These are phyloP conservation scores for Drosophila lacicola DNA, from an alignment of 2,888 invertebrate species.

Conservation along the genomic window DNA sequence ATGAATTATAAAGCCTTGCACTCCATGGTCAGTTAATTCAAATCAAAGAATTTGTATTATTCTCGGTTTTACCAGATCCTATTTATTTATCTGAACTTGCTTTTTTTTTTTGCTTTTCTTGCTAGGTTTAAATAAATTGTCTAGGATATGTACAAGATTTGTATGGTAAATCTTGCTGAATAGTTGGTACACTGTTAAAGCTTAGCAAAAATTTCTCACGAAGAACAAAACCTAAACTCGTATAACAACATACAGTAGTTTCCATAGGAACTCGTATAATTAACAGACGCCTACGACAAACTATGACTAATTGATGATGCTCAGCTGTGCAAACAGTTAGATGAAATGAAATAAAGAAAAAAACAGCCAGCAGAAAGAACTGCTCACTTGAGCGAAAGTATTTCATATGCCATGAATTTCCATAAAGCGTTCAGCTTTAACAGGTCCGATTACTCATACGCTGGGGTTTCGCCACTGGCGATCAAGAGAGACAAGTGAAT, in stretches of 20 bases:
- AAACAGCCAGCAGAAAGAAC: conserved; percentile 13
- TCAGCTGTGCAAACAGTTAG: conserved; percentile 23
- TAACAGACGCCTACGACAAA: conserved; percentile 42
- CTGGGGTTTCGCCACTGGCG: conserved; percentile 15
- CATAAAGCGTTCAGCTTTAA: conserved; percentile 53
- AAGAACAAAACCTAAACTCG: neutral
- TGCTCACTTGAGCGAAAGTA: conserved; percentile 64
- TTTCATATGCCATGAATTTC: conserved; percentile 72
- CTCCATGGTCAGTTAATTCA: too few species aligned
- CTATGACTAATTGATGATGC: conserved; percentile 56
- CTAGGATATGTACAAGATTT: neutral
- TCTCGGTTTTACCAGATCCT: too few species aligned
- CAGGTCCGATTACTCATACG: conserved; percentile 55
- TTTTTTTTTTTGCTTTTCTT: neutral
- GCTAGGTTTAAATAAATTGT: neutral
- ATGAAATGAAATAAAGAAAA: conserved; percentile 5
- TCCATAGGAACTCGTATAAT: conserved; percentile 9
- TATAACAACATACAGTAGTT: neutral
- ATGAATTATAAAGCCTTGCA: too few species aligned
- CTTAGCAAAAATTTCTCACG: neutral
- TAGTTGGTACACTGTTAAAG: too few species aligned
- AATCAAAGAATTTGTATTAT: too few species aligned
- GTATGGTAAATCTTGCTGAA: too few species aligned
- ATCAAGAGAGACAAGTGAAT: conserved; percentile 47
- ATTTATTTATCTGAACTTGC: too few species aligned